Evolutionary conservation across 1,140 invertebrate genomes (phyloP).

Genomic region (Camponotus vicinus): DNA sequence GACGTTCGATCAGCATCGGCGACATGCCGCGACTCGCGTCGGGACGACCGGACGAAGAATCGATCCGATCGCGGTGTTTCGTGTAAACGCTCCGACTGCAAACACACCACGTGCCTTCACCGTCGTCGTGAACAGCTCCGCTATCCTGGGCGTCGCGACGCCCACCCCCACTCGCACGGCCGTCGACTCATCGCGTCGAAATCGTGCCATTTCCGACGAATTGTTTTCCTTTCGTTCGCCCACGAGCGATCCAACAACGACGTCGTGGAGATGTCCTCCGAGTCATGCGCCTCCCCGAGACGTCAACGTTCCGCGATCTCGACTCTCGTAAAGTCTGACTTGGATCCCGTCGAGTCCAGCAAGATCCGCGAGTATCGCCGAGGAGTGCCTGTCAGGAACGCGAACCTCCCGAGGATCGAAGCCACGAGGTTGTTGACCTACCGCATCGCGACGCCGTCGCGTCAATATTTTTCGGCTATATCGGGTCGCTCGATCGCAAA

Average conservation of each 20-base stretch:
- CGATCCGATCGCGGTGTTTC: constrained; percentile 45
- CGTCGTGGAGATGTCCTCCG: constrained; percentile 72
- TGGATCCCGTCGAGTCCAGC: constrained; percentile 60
- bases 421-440: constrained; percentile 25
- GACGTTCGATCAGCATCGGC: constrained; percentile 55
- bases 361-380: constrained; percentile 2
- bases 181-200: constrained; percentile 43
- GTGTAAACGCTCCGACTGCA: constrained; percentile 43
- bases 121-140: constrained; percentile 37
- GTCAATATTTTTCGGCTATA: neutral
- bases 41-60: constrained; percentile 41
- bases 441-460: constrained; percentile 29
- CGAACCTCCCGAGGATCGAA: constrained; percentile 12
- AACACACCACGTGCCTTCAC: constrained; percentile 73
- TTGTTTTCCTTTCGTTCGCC: neutral
- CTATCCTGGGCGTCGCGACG: constrained; percentile 17
- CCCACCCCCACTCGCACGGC: constrained; percentile 4
- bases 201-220: constrained; percentile 20
- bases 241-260: constrained; percentile 12
- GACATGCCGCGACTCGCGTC: constrained; percentile 41
- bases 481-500: neutral
- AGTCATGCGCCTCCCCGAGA: constrained; percentile 65
- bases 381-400: constrained; percentile 40
- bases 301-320: constrained; percentile 34
- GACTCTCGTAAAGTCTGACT: constrained; percentile 51